Conservation (phyloP, 2,113 vertebrate species). For the Heterochromis multidens region DNA sequence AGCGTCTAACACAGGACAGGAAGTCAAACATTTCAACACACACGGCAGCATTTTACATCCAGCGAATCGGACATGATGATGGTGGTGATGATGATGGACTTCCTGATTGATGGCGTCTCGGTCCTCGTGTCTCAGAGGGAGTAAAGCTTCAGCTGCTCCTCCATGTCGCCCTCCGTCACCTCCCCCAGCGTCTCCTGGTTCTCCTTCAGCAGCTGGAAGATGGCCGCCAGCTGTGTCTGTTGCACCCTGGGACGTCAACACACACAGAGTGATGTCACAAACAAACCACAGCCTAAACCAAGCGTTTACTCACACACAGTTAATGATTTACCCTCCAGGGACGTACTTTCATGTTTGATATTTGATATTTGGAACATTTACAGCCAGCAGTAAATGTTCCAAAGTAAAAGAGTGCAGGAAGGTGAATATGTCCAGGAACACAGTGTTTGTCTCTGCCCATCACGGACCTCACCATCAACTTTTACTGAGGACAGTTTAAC, state of each 20-base stretch:
- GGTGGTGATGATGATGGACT: background rate
- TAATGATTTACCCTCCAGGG: background rate
- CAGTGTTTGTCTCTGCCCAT: too few species aligned
- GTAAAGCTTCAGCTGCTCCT: slow-evolving; percentile 79
- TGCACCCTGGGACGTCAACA: slow-evolving; percentile 80
- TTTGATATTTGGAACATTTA: too few species aligned
- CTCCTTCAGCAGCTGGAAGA: slow-evolving; percentile 88
- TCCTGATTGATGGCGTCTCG: background rate
- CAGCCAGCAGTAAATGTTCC: background rate
- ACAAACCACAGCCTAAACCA: background rate
- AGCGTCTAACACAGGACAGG: too few species aligned
- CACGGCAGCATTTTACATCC: background rate
- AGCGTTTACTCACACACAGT: background rate
- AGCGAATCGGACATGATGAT: background rate
- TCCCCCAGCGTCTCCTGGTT: slow-evolving; percentile 87
- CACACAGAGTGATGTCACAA: background rate
- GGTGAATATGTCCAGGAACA: too few species aligned
- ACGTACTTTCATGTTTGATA: background rate
- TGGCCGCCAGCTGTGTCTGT: slow-evolving; percentile 90
- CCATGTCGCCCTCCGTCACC: slow-evolving; percentile 86
- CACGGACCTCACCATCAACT: too few species aligned
- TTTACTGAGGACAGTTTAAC: too few species aligned
- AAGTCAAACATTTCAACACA: too few species aligned
- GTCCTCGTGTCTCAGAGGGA: background rate
- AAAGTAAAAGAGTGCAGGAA: too few species aligned